Evolutionary conservation across 2,113 vertebrate species (phyloP).

Genomic region (Trinectes maculatus): DNA sequence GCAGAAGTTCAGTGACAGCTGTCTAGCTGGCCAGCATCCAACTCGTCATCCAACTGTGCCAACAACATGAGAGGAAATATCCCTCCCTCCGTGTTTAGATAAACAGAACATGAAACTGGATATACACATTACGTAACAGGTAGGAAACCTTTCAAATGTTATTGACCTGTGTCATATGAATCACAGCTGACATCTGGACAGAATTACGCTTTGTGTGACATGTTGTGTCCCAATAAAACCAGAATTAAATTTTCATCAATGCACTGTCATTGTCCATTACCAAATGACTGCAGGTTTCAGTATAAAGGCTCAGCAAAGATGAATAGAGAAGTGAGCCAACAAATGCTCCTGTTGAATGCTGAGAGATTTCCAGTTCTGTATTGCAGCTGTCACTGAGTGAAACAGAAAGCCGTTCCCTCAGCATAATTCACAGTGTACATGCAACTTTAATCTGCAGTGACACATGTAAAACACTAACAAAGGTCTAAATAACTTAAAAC

Average conservation of each 20-base stretch:
- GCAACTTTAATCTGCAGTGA: constrained; percentile 57
- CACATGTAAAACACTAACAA: constrained; percentile 51
- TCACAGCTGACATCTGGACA: neutral
- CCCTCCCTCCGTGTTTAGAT: constrained; percentile 28
- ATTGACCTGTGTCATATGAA: neutral
- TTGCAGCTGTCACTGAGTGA: constrained; percentile 66
- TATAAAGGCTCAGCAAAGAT: neutral
- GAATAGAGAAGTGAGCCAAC: constrained; percentile 12
- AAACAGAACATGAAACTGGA: constrained; percentile 22
- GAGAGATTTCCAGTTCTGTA: constrained; percentile 62
- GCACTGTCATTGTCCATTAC: neutral
- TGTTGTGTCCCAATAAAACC: neutral
- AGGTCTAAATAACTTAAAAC: constrained; percentile 44
- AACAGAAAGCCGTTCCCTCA: constrained; percentile 61
- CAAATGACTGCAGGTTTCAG: neutral
- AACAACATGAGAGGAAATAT: constrained; percentile 32
- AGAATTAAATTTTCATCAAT: neutral
- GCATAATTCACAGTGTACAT: constrained; percentile 57
- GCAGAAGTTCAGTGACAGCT: constrained; percentile 40
- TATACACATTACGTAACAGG: neutral
- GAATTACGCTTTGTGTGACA: neutral
- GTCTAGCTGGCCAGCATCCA: constrained; percentile 34
- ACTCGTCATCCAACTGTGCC: too few relatives aligned
- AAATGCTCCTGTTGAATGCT: constrained; percentile 29
- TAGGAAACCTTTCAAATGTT: constrained; percentile 1